Base-by-base conservation (phyloP, 2,888 invertebrate genomes). In the Chymomyza fuscimana region DNA sequence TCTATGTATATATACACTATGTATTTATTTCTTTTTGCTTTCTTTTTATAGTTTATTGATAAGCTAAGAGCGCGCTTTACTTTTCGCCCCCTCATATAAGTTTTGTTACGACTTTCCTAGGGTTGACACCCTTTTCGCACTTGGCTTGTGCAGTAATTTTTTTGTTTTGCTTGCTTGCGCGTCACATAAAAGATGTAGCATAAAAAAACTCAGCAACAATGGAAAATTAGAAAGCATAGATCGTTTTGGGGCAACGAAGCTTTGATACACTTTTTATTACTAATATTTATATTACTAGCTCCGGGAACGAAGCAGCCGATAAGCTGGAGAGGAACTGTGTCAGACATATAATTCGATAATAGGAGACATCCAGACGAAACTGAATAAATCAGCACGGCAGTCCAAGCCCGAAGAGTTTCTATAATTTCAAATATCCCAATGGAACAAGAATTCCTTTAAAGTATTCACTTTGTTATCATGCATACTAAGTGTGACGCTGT, bases 41-140 rank as follows among this genome's bases (percentile, higher is more conserved):
- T 65, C 36, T 70, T 81, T 85, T 87, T 87, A 85, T 85, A 85
- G 83, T 85, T 85, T 83, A 85, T 85, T 85, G 85, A 87, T 85
- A 85, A 85, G 83, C 83, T 76, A 73, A 84, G 16, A 25, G 60
- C 69, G 65, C 50, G 63, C 62, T 72, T 68, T 70, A 71, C 56
- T 71, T 46, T 46, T 73, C 25, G 67, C 77, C 70, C 67, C 59
- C 12, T 71, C 25, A 25, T 58, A 64, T 70, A 19, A 54, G 54
- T 22, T 54, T 54, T 54, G 19, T 54, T 54, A 19, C 54, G 16
- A 19, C 54, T 54, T 16, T 51, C 76, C 32, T 67, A 72, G 77
- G 85, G 80, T 70, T 74, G 75, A 69, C 76, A 70, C 72, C 75
- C 78, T 70, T 66, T 58, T 58, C 25, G 58, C 25, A 58, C 19